A percentile compares a stretch with the other conserved stretches of the same genome.
These are phyloP conservation scores for Agrypnus murinus DNA, from an alignment of 2,888 invertebrate genomes.

Conservation along the genomic window DNA sequence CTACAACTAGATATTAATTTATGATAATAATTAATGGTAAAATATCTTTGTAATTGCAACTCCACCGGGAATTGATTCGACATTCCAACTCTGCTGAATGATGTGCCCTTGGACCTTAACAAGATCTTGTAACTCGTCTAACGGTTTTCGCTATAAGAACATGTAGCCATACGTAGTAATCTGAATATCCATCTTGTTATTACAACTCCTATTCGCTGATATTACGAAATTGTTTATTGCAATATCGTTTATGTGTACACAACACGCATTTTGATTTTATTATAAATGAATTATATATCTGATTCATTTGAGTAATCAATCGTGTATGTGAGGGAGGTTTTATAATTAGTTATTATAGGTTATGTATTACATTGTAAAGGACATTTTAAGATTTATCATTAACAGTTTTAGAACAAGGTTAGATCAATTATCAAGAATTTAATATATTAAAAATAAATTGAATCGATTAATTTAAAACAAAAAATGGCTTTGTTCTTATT, in stretches of 20 bases:
- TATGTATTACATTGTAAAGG: conserved; percentile 1
- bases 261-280: conserved; percentile 16
- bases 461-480: too few relatives aligned
- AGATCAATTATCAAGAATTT: too few relatives aligned
- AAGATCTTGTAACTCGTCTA: conserved; percentile 42
- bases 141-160: conserved; percentile 17
- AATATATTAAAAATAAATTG: too few relatives aligned
- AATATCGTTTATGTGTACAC: conserved; percentile 10
- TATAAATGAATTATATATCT: conserved; percentile 19
- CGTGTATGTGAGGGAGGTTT: conserved; percentile 12
- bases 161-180: neutral
- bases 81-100: conserved; percentile 48
- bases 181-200: conserved; percentile 23
- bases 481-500: too few relatives aligned
- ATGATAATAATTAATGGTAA: conserved; percentile 53
- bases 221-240: conserved; percentile 34
- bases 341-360: neutral
- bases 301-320: conserved; percentile 33
- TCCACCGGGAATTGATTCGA: conserved; percentile 28
- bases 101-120: conserved; percentile 52
- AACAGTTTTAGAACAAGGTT: neutral
- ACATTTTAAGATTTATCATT: neutral
- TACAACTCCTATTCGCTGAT: conserved; percentile 21
- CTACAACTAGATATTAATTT: conserved; percentile 54
- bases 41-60: conserved; percentile 43